Base-by-base conservation (phyloP, 23 tunicate species). In the Diplosoma virens region DNA sequence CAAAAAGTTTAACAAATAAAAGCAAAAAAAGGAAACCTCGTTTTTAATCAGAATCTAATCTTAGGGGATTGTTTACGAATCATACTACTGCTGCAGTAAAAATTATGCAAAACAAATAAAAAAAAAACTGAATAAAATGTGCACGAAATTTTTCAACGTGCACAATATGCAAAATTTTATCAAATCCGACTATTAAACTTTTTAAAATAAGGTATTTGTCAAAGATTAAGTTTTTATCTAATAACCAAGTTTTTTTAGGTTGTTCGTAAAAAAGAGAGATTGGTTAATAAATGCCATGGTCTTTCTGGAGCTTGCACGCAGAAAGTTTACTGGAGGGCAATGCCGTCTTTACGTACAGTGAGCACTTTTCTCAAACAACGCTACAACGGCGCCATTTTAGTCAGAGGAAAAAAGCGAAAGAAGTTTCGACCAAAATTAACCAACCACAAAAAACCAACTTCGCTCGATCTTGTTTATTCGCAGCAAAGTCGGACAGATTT, bases 261-360 rank as follows among this genome's bases (percentile, higher is more conserved):
- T 20, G 90, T 90, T 1, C 58, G 63, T 3, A 68, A 31, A 31
- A 80, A 56, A 35, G 80, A 54, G 25, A 48, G 59, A 71, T 70
- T 55, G 18, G 60, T 77, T 0, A 84, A 93, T 47, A 89, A 88
- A 63, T 95, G 99, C 74, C 99, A 95, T 78, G 99, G 99, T 9
- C 54, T 95, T 17, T 65, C 89, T 41, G 99, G 96, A 0, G 66
- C 93, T 46, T 95, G 99, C 66, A 61, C 95, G 0, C 88, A 85
- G 56, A 78, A 55, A 34, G 80, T 86, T 32, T 95, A 93, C 82
- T 95, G 99, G 99, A 71, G 76, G 55, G n/a, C 91, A 16, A 75
- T 85, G 81, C 99, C 97, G 20, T 71, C 84, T 37, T 32, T 82
- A n/a, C 69, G 87, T n/a, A 31, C 47, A n/a, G 74, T 92, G 53